These are phyloP conservation scores for Acyrthosiphon pisum DNA, from an alignment of 1,140 invertebrate genomes.

Conservation along the genomic window DNA sequence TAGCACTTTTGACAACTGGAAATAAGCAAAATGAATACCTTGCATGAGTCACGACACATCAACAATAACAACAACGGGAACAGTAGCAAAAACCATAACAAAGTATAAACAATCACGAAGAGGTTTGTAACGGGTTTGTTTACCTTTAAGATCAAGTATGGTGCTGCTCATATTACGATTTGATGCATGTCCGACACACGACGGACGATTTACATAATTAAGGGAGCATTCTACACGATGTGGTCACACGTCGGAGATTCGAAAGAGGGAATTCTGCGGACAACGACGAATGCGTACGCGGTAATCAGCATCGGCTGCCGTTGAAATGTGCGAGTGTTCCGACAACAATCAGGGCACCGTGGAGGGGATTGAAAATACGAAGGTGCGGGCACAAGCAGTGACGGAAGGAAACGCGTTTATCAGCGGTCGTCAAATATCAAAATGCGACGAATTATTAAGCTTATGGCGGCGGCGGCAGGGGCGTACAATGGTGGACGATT, in stretches of 20 bases:
- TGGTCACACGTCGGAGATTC: background rate
- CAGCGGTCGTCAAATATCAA: background rate
- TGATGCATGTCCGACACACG: conserved; percentile 48
- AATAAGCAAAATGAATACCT: background rate
- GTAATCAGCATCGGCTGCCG: background rate
- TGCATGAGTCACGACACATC: background rate
- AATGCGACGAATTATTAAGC: background rate
- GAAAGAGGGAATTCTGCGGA: background rate
- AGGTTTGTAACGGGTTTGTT: background rate
- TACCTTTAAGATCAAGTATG: conserved; percentile 11
- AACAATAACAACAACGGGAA: background rate
- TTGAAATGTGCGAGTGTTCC: background rate
- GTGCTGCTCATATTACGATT: conserved; percentile 49
- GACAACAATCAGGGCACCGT: background rate
- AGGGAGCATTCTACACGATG: background rate
- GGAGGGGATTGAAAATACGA: background rate
- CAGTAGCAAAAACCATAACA: background rate
- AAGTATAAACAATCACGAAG: background rate
- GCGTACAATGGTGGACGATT: background rate
- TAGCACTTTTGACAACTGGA: conserved; percentile 36
- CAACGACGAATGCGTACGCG: background rate
- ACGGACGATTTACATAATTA: conserved; percentile 42
- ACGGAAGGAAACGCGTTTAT: background rate
- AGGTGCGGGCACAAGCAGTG: background rate
- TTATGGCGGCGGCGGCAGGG: background rate